Evolutionary conservation across 2,797 vertebrate genomes (phyloP), one percentile per base, ranked within the genome.

Genomic region (Sebastes wilsoni): DNA sequence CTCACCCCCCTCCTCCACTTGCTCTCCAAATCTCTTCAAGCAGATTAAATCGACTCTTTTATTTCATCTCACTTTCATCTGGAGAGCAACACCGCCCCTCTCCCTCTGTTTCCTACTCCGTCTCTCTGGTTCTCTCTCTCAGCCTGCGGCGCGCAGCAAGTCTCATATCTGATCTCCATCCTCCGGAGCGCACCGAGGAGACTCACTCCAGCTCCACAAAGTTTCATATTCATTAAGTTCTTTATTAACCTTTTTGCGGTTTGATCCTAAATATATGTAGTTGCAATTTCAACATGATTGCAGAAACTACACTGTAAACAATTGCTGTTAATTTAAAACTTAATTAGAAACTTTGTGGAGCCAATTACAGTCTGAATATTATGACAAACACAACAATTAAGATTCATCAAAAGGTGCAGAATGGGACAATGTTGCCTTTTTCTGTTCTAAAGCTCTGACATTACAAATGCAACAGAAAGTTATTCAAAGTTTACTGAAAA

Each of bases 61-160:
- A 97, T 99, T 97, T 97, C 95, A 94, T 93, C 94, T 95, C 94
- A 96, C 98, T 99, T 98, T 99, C 98, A 99, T 99, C 96, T 97
- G 88, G 89, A 93, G 95, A 95, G 95, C 94, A 92, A 96, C 94
- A 94, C 96, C 96, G 96, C 95, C 96, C 94, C 91, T 93, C 90
- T 87, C 88, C 74, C 92, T 91, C 94, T 96, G 83, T 84, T 80
- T 91, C 88, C 86, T 79, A 49, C 82, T 75, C 78, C 72, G 20
- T 78, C 67, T 83, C 73, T 75, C 46, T 77, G 72, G 76, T 7
- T 86, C 81, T 75, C 79, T 76, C 79, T 81, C 66, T 70, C 84
- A 93, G 97, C 97, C 97, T 82, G 93, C 95, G 96, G 97, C 97
- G 94, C 96, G 94, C 96, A 96, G 81, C 97, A 96, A 96, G 94